These are phyloP conservation scores for Congeria kusceri DNA, from an alignment of 2,888 invertebrate genomes.

Conservation along the genomic window DNA sequence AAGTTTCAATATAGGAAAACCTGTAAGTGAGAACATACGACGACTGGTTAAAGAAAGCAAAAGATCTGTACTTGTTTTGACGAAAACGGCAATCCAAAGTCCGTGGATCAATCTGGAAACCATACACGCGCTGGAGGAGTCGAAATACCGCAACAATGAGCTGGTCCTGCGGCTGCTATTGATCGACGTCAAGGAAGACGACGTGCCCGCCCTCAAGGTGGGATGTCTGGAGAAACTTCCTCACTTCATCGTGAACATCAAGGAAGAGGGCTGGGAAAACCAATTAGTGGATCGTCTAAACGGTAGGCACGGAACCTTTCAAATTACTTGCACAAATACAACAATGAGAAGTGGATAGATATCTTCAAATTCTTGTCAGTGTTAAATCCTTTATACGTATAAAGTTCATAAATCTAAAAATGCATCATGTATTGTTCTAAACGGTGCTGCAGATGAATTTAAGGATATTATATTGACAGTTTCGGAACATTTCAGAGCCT, in stretches of 20 bases:
- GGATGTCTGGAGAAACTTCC: not conserved
- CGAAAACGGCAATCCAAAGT: not conserved
- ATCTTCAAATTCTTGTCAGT: no score
- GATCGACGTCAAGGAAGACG: not conserved
- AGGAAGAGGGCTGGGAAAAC: not conserved
- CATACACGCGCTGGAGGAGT: not conserved
- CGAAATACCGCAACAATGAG: not conserved
- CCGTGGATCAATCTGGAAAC: slow-evolving; percentile 6
- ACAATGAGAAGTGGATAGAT: no score
- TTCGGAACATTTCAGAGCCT: not conserved
- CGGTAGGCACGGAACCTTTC: not conserved
- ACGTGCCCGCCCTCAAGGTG: not conserved
- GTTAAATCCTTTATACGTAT: no score
- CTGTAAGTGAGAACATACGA: not conserved
- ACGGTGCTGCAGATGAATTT: no score
- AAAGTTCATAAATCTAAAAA: no score
- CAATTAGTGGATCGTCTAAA: not conserved
- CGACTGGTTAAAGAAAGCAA: not conserved
- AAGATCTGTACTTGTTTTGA: not conserved
- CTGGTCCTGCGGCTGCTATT: not conserved
- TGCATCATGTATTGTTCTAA: no score
- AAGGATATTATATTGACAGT: no score
- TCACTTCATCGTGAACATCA: not conserved
- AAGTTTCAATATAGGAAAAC: not conserved
- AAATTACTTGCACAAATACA: no score